Evolutionary conservation across 2,113 vertebrate genomes (phyloP).

Genomic region (Cavia porcellus): DNA sequence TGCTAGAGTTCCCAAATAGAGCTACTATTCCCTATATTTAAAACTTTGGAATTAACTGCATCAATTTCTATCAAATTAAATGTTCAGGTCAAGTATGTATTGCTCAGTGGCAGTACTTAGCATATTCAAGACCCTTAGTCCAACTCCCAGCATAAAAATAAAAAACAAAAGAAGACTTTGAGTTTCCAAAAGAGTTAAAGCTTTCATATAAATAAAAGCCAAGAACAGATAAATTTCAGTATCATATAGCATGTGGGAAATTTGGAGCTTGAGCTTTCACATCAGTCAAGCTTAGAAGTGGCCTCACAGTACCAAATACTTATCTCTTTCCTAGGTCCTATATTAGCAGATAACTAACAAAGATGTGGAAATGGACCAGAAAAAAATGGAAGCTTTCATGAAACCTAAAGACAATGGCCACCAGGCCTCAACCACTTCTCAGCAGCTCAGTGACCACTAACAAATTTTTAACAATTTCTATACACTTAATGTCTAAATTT

Average conservation of each 20-base stretch:
- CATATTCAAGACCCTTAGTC: neutral
- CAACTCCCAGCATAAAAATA: neutral
- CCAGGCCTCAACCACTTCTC: neutral
- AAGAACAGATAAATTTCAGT: neutral
- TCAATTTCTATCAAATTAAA: constrained; percentile 21
- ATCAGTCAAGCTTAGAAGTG: neutral
- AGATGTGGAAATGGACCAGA: neutral
- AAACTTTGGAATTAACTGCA: constrained; percentile 5
- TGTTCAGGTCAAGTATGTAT: neutral
- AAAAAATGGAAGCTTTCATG: neutral
- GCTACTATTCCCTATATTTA: neutral
- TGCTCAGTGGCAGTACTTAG: neutral
- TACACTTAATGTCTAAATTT: no score
- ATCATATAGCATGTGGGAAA: neutral
- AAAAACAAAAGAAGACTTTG: constrained; percentile 15
- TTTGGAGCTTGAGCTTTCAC: neutral
- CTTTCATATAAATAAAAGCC: neutral
- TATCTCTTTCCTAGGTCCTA: neutral
- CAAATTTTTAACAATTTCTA: constrained; percentile 42
- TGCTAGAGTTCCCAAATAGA: constrained; percentile 6
- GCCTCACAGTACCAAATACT: neutral
- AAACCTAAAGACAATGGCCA: neutral
- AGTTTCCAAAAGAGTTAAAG: constrained; percentile 3
- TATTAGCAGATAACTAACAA: neutral
- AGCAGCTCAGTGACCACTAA: neutral